Conservation (phyloP, 2,888 invertebrate genomes). For the Sinelater perroti region DNA sequence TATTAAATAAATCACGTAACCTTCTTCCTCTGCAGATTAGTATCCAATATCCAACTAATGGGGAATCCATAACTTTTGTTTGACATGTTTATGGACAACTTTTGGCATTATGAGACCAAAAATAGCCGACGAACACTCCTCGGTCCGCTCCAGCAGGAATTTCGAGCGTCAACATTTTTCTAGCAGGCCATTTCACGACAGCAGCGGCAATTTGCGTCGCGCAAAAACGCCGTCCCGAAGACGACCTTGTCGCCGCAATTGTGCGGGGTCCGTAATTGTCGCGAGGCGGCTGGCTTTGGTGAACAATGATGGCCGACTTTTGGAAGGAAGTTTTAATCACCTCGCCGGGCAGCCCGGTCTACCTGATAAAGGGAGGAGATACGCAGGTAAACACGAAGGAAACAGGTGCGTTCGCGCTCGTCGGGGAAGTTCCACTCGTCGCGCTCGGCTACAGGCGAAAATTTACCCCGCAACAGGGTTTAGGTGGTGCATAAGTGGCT, state of each 20-base stretch:
- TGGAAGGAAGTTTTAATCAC: conserved; percentile 18
- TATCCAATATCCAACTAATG: no score
- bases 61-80: no score
- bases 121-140: no score
- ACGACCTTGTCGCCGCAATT: conserved; percentile 10
- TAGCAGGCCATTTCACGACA: no score
- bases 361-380: conserved; percentile 48
- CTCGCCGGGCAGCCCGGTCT: background rate
- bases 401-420: conserved; percentile 54
- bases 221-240: background rate
- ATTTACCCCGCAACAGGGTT: conserved; percentile 11
- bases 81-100: no score
- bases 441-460: conserved; percentile 28
- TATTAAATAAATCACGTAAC: no score
- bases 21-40: no score
- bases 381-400: conserved; percentile 58
- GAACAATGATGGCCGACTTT: background rate
- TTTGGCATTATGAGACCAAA: no score
- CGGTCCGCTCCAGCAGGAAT: no score
- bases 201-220: no score
- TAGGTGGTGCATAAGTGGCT: background rate
- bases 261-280: background rate
- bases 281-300: conserved; percentile 8
- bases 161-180: no score
- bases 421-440: conserved; percentile 40